A percentile compares a stretch with the other conserved stretches of the same genome.
Conservation (phyloP, 2,888 invertebrate species). For the Dimorphilus gyrociliatus region DNA sequence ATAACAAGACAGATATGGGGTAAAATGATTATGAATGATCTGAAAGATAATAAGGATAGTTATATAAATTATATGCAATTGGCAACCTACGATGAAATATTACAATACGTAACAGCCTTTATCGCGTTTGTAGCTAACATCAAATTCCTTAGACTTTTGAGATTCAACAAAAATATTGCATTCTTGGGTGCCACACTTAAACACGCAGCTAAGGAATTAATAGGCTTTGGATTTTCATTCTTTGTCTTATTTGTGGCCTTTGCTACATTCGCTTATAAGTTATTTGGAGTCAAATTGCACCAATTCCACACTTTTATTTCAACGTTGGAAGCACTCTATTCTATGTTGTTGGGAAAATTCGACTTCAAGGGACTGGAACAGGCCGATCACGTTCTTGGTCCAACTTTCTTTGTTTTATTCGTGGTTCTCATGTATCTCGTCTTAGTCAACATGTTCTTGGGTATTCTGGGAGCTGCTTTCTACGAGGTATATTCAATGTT, state of each 20-base stretch:
- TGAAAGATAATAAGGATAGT: constrained; percentile 3
- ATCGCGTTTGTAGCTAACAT: constrained; percentile 11
- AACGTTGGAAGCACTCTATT: constrained; percentile 9
- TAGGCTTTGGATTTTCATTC: constrained; percentile 10
- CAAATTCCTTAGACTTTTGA: constrained; percentile 11
- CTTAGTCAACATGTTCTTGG: constrained; percentile 14
- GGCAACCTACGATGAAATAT: constrained; percentile 8
- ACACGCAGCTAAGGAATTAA: constrained; percentile 18
- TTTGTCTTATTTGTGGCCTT: constrained; percentile 11
- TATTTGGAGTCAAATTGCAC: constrained; percentile 7
- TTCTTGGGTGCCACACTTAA: constrained; percentile 21
- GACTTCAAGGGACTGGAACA: constrained; percentile 9
- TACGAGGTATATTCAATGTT: too few relatives aligned
- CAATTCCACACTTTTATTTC: constrained; percentile 9
- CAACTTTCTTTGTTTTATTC: constrained; percentile 8
- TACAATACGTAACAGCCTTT: constrained; percentile 7
- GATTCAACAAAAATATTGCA: constrained; percentile 11
- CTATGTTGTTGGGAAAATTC: constrained; percentile 13
- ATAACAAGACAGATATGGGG: constrained; percentile 4
- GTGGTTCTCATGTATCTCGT: constrained; percentile 10
- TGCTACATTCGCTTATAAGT: constrained; percentile 7
- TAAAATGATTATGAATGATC: constrained; percentile 1
- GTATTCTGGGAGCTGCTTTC: constrained; percentile 8
- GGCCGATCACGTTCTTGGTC: constrained; percentile 5
- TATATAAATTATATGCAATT: constrained; percentile 10